A percentile compares a stretch with the other conserved stretches of the same genome.
Conservation (phyloP, 2,888 invertebrate genomes). For the Aproaerema taeniolella region DNA sequence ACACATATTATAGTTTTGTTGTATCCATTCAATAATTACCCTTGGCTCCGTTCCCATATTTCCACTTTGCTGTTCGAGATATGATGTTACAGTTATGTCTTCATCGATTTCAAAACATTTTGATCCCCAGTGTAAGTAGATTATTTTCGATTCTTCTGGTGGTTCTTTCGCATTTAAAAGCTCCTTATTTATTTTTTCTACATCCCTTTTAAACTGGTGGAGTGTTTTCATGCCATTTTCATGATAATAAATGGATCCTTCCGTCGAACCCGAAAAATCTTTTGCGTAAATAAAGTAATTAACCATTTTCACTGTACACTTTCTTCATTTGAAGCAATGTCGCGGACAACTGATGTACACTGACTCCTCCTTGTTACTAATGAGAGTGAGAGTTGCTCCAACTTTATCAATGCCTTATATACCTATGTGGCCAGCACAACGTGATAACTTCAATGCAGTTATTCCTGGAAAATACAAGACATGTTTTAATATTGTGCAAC, state of each 20-base stretch:
- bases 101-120: conserved; percentile 28
- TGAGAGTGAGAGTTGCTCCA: no score
- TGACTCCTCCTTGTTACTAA: no score
- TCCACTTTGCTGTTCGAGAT: conserved; percentile 1
- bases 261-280: conserved; percentile 29
- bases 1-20: conserved; percentile 15
- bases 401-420: no score
- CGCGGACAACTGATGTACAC: no score
- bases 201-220: conserved; percentile 25
- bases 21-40: conserved; percentile 12
- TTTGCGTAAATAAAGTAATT: conserved; percentile 27
- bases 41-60: conserved; percentile 19
- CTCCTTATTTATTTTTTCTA: conserved; percentile 23
- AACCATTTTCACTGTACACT: conserved; percentile 22
- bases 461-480: no score
- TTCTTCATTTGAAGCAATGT: no score
- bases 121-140: conserved; percentile 34
- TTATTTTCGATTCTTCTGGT: conserved; percentile 22
- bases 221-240: conserved; percentile 26
- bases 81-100: conserved; percentile 16
- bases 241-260: conserved; percentile 23
- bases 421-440: no score
- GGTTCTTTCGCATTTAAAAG: conserved; percentile 14
- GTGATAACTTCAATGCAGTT: no score
- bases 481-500: no score